These are phyloP conservation scores for Isurus oxyrinchus DNA, from an alignment of 2,113 vertebrate genomes.

Conservation along the genomic window DNA sequence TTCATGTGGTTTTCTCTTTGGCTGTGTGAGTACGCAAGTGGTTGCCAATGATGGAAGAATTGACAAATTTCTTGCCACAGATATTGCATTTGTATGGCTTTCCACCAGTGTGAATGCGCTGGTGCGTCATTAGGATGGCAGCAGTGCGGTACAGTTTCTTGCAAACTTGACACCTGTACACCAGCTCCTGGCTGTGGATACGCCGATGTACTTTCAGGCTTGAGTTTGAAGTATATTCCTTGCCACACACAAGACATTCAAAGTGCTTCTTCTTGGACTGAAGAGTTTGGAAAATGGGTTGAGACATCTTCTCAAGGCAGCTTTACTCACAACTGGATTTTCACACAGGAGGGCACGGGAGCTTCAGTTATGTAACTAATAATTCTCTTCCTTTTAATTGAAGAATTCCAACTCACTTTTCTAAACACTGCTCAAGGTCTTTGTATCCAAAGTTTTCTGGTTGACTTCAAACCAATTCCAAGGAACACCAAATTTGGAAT, in stretches of 20 bases:
- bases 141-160: slow-evolving; percentile 1
- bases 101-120: not conserved
- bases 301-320: not conserved
- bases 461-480: not conserved
- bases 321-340: not conserved
- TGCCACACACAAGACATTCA: not conserved
- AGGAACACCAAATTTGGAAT: not conserved
- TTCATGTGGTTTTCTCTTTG: not conserved
- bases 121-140: not conserved
- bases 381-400: not conserved
- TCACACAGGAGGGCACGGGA: not conserved
- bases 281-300: not conserved
- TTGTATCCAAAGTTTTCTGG: not conserved
- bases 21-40: not conserved
- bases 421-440: not conserved
- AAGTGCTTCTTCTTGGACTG: not conserved
- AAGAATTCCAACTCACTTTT: not conserved
- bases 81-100: not conserved
- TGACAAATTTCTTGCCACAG: not conserved
- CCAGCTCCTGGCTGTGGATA: not conserved
- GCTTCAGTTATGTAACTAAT: not conserved
- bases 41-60: not conserved
- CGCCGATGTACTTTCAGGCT: not conserved
- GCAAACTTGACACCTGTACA: not conserved
- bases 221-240: not conserved